These are phyloP conservation scores for Pan troglodytes DNA, from an alignment of 2,113 vertebrate genomes.

Conservation along the genomic window DNA sequence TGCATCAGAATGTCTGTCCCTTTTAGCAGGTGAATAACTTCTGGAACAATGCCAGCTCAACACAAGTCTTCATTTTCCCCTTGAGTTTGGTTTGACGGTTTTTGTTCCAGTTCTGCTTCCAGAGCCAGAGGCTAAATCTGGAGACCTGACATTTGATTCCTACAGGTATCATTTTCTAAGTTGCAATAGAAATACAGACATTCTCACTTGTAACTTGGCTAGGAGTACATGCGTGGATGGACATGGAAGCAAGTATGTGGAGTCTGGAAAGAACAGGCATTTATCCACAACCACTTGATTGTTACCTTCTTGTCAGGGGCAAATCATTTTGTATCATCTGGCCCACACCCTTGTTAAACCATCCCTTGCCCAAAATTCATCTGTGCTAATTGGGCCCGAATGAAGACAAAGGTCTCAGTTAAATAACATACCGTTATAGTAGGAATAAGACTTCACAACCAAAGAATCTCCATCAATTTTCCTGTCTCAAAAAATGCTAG, in stretches of 20 bases:
- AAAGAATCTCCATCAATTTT: not conserved
- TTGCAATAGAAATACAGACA: slow-evolving; percentile 49
- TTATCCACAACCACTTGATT: not conserved
- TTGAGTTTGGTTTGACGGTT: slow-evolving; percentile 1
- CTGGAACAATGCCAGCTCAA: not conserved
- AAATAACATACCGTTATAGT: not conserved
- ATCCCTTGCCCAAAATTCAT: not conserved
- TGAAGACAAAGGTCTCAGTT: not conserved
- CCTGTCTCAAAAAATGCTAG: not conserved
- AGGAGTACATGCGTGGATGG: not conserved
- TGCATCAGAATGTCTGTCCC: not conserved
- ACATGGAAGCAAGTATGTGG: not conserved
- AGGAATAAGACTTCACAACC: not conserved
- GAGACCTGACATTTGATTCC: slow-evolving; percentile 55
- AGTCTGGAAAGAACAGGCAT: not conserved
- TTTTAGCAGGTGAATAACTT: not conserved
- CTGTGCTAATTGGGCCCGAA: not conserved
- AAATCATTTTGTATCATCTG: slow-evolving; percentile 28
- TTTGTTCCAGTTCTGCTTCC: slow-evolving; percentile 40
- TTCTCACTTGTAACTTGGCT: not conserved
- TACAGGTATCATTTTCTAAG: slow-evolving; percentile 59
- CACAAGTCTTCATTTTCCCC: slow-evolving; percentile 9
- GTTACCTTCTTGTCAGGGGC: not conserved
- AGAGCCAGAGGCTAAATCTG: slow-evolving; percentile 36
- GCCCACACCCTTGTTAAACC: not conserved